These are phyloP conservation scores for Cliona cf. orientalis DNA, from an alignment of 37 sponge, comb jelly and placozoan genomes.

Conservation along the genomic window DNA sequence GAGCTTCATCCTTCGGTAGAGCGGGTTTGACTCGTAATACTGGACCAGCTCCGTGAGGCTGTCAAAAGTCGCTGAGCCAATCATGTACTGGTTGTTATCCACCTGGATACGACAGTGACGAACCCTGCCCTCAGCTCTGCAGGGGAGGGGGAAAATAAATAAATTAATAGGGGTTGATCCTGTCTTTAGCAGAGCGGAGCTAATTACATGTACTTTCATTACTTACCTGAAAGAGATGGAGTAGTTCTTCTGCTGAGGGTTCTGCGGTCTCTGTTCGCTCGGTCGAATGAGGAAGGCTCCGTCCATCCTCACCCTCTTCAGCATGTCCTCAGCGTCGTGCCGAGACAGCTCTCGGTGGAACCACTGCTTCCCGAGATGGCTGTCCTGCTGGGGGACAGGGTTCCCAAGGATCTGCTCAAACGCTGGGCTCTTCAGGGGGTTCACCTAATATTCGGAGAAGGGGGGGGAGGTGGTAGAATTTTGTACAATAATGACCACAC, in stretches of 20 bases:
- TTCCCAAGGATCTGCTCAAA: constrained; percentile 88
- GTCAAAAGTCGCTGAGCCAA: constrained; percentile 97
- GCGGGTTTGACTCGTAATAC: constrained; percentile 94
- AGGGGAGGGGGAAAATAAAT: not conserved
- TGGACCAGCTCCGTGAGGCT: constrained; percentile 88
- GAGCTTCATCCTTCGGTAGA: constrained; percentile 96
- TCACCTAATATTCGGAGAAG: constrained; percentile 11
- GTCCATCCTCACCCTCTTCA: constrained; percentile 90
- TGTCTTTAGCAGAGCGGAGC: not conserved
- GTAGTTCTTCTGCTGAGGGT: constrained; percentile 37
- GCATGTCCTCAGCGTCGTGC: constrained; percentile 89
- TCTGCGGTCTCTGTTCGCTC: constrained; percentile 35
- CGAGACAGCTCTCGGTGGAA: constrained; percentile 81
- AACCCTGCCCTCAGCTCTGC: constrained; percentile 86
- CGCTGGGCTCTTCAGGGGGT: constrained; percentile 76
- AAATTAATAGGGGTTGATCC: not conserved
- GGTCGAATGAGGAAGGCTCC: constrained; percentile 96
- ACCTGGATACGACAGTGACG: constrained; percentile 88
- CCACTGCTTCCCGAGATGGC: constrained; percentile 77
- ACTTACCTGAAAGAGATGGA: constrained; percentile 91
- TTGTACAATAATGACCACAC: not conserved
- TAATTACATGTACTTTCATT: not conserved
- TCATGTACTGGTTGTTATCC: constrained; percentile 81
- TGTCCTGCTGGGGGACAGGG: constrained; percentile 78
- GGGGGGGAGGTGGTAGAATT: not conserved